Evolutionary conservation across 2,113 vertebrate genomes (phyloP).

Genomic region (Channa argus): DNA sequence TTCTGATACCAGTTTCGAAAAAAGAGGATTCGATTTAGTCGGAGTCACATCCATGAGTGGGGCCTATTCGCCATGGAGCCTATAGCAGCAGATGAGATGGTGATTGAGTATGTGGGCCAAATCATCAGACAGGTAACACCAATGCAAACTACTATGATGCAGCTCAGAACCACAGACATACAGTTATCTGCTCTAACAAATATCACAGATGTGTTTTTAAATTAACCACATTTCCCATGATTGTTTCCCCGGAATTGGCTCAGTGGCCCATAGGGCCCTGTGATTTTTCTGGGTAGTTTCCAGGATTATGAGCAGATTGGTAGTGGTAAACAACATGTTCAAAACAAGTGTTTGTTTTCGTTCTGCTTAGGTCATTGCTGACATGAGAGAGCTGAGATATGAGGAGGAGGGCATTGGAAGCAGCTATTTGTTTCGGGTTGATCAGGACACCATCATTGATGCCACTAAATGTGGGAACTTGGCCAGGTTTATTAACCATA

Average conservation of each 20-base stretch:
- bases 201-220: not conserved
- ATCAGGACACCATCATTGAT: constrained; percentile 97
- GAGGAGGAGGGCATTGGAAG: constrained; percentile 97
- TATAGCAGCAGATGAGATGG: constrained; percentile 97
- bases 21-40: constrained; percentile 95
- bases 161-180: not conserved
- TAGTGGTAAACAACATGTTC: constrained; percentile 21
- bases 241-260: constrained; percentile 1
- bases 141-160: not conserved
- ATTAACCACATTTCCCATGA: not conserved
- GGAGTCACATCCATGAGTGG: constrained; percentile 98
- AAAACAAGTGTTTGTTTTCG: constrained; percentile 6
- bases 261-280: constrained; percentile 8
- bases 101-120: constrained; percentile 98
- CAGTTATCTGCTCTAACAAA: not conserved
- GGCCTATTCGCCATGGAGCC: constrained; percentile 98
- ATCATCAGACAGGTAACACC: constrained; percentile 93
- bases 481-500: constrained; percentile 97
- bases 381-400: constrained; percentile 95
- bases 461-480: constrained; percentile 97
- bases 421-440: constrained; percentile 98
- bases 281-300: constrained; percentile 55
- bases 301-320: constrained; percentile 1
- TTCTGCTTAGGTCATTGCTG: constrained; percentile 90
- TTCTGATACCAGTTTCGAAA: constrained; percentile 89